A percentile compares a stretch with the other conserved stretches of the same genome.
These are phyloP conservation scores for Panulirus ornatus DNA, from an alignment of 1,140 invertebrate species.

Conservation along the genomic window DNA sequence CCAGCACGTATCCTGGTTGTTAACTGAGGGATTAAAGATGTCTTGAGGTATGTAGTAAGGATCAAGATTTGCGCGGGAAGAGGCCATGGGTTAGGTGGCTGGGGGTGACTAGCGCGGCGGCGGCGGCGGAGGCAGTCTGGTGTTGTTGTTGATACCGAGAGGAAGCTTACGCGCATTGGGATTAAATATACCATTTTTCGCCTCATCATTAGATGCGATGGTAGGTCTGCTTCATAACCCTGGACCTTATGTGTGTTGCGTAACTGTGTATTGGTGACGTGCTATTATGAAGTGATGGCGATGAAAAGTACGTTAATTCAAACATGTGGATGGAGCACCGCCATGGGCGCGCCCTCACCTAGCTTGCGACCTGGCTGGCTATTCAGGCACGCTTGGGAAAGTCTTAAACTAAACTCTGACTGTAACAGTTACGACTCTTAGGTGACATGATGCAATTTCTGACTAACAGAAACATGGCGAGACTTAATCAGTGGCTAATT, in stretches of 20 bases:
- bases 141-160: background rate
- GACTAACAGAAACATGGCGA: too few relatives aligned
- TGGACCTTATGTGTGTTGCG: background rate
- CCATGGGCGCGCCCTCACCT: too few relatives aligned
- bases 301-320: too few relatives aligned
- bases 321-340: too few relatives aligned
- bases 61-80: slow-evolving; percentile 45
- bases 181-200: background rate
- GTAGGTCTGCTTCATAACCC: background rate
- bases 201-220: background rate
- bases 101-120: background rate
- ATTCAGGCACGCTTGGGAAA: too few relatives aligned
- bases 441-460: too few relatives aligned
- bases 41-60: background rate
- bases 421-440: too few relatives aligned
- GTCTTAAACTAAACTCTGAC: too few relatives aligned
- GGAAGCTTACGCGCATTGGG: too few relatives aligned
- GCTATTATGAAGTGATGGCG: background rate
- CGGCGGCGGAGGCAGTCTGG: background rate
- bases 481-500: too few relatives aligned
- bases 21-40: background rate
- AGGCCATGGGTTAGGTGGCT: background rate
- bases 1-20: too few relatives aligned
- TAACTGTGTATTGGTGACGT: background rate
- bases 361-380: too few relatives aligned